Base-by-base conservation (phyloP, 2,797 vertebrate species). In the Enteromius argenteus region DNA sequence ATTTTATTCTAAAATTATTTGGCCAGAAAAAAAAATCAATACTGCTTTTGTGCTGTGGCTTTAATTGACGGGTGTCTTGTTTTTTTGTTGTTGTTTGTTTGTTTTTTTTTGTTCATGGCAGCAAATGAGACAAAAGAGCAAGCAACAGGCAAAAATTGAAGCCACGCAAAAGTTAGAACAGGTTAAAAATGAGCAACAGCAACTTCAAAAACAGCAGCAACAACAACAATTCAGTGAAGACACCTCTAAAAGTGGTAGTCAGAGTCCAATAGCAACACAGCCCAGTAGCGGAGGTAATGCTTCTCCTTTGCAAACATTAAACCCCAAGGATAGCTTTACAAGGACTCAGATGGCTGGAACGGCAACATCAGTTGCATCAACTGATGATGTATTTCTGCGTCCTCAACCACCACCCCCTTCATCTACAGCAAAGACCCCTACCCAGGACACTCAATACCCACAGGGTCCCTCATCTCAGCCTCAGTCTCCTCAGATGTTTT, bases 41-140 rank as follows among this genome's bases (percentile, higher is more conserved):
- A 85, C 84, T 86, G 83, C 79, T 4, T 77, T 86, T 67, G 35
- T 79, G 66, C 73, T 37, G 17, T 73, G 27, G 27, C 27, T 85
- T 32, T 81, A 72, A 19, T 79, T 17, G 71, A 69, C 80, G 89
- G 84, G 89, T 51, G 5, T 76, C 60, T 21, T 46, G 5, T 72
- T 71, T 56, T 67, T 75, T 60, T 37, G 37, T 56, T 56, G 77
- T 53, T 32, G 32, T 32, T 32, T 32, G 32, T 32, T 32, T 3
- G 1, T 1, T 32, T 32, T 2, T 32, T 32, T 32, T 32, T 86
- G 44, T 89, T 68, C 85, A 82, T 90, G 90, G 91, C 88, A 99
- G 98, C 97, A 97, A 96, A 96, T 99, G 97, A 96, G 98, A 79
- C 97, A 99, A 90, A 97, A 97, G 90, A 98, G 96, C 87, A 99